A percentile compares a stretch with the other conserved stretches of the same genome.
These are phyloP conservation scores for Engraulis encrasicolus DNA, from an alignment of 2,113 vertebrate genomes.

Conservation along the genomic window DNA sequence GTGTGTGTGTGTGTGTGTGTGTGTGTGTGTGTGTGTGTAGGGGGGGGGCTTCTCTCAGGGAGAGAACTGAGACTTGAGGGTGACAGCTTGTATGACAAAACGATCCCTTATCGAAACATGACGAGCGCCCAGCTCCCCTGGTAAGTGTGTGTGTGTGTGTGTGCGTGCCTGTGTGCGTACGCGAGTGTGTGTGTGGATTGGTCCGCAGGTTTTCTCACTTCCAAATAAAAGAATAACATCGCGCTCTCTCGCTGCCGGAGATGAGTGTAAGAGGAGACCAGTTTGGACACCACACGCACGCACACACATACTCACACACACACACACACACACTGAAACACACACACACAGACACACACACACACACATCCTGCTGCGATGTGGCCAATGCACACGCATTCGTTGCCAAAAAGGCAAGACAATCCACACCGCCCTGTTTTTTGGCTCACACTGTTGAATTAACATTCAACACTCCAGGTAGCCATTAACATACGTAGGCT, in stretches of 20 bases:
- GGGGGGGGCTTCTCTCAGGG: slow-evolving; percentile 38
- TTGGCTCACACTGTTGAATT: background rate
- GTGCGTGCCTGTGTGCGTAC: too few relatives aligned
- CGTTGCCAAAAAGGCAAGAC: background rate
- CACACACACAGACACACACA: too few relatives aligned
- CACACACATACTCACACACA: too few relatives aligned
- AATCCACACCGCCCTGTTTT: background rate
- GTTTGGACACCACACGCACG: too few relatives aligned
- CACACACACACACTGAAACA: too few relatives aligned
- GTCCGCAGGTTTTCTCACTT: background rate
- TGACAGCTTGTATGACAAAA: slow-evolving; percentile 34
- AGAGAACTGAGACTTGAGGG: slow-evolving; percentile 51
- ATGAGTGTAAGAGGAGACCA: background rate
- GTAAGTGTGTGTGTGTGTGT: too few relatives aligned
- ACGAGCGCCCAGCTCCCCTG: background rate
- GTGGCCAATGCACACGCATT: too few relatives aligned
- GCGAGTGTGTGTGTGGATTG: too few relatives aligned
- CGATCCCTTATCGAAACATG: slow-evolving; percentile 9
- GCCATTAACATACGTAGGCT: too few relatives aligned
- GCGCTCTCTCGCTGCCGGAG: background rate
- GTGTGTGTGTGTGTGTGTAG: slow-evolving; percentile 44
- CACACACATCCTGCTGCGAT: too few relatives aligned
- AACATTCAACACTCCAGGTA: background rate
- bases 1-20: background rate
- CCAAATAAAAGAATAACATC: background rate